Conservation (phyloP, 2,113 vertebrate genomes). For the Notothenia rossii region DNA sequence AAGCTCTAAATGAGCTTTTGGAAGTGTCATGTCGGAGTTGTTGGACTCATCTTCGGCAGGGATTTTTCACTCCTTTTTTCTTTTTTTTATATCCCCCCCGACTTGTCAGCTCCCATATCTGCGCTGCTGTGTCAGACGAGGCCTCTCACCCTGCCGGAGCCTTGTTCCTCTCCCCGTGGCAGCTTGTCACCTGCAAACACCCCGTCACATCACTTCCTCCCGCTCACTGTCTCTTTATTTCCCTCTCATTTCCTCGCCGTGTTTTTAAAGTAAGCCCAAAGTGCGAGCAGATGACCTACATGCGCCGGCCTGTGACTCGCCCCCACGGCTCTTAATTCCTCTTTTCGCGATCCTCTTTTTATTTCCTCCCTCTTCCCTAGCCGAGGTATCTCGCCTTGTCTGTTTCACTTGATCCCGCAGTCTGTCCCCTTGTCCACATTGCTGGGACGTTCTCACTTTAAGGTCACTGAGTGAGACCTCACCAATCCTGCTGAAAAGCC, state of each 20-base stretch:
- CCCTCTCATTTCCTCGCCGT: conserved; percentile 39
- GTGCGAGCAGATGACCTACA: conserved; percentile 58
- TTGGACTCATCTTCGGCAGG: conserved; percentile 70
- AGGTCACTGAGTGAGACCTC: conserved; percentile 46
- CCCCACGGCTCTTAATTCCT: conserved; percentile 28
- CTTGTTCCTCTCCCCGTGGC: conserved; percentile 47
- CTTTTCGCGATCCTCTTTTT: conserved; percentile 17
- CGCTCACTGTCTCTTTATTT: conserved; percentile 50
- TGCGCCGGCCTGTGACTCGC: conserved; percentile 28
- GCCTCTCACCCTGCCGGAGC: conserved; percentile 56
- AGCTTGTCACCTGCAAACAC: conserved; percentile 66
- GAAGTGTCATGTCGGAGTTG: conserved; percentile 76
- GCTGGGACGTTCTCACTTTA: conserved; percentile 13
- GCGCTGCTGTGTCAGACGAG: conserved; percentile 67
- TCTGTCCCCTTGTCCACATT: conserved; percentile 27
- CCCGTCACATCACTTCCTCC: conserved; percentile 43
- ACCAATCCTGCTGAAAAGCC: conserved; percentile 29
- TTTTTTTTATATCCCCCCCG: not conserved
- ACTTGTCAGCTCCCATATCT: conserved; percentile 80
- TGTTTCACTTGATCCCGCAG: conserved; percentile 41
- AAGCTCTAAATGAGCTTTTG: conserved; percentile 81
- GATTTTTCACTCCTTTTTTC: conserved; percentile 21
- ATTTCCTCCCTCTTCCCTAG: conserved; percentile 17
- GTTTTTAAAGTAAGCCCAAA: conserved; percentile 42
- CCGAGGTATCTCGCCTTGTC: conserved; percentile 24